These are phyloP conservation scores for Ammodramus savannarum DNA, from an alignment of 2,113 vertebrate genomes.

Conservation along the genomic window DNA sequence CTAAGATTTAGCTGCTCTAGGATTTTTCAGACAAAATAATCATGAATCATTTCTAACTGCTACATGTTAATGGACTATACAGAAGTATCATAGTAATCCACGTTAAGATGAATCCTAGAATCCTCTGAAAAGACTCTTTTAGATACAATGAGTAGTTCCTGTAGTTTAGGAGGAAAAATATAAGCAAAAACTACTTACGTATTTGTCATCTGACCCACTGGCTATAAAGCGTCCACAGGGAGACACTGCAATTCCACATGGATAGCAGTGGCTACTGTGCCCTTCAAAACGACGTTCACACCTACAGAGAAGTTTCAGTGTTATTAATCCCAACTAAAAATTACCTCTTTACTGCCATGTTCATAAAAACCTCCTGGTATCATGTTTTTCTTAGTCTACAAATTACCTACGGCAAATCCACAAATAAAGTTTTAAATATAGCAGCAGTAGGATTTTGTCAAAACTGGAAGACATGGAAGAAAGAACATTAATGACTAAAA, in stretches of 20 bases:
- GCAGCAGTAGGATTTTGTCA: background rate
- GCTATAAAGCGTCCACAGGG: slow-evolving; percentile 84
- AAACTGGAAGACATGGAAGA: background rate
- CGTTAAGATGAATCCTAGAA: background rate
- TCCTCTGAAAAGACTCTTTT: background rate
- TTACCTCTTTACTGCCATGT: background rate
- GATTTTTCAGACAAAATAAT: background rate
- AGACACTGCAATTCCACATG: slow-evolving; percentile 80
- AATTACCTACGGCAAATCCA: background rate
- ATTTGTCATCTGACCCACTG: slow-evolving; percentile 86
- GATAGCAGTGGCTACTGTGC: slow-evolving; percentile 74
- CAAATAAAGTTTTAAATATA: background rate
- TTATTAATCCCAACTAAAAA: background rate
- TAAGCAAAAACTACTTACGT: slow-evolving; percentile 65
- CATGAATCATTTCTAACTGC: background rate
- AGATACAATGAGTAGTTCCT: background rate
- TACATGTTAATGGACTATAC: background rate
- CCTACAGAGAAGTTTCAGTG: slow-evolving; percentile 46
- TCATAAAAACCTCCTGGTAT: background rate
- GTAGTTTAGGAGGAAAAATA: background rate
- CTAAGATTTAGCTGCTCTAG: background rate
- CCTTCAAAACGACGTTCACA: slow-evolving; percentile 85
- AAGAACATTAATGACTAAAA: background rate
- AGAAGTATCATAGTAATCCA: background rate
- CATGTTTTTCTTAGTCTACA: background rate